A percentile compares a stretch with the other conserved stretches of the same genome.
phyloP scores from a whole-genome alignment of 2,113 vertebrate genomes.

The Percina caprodes region DNA sequence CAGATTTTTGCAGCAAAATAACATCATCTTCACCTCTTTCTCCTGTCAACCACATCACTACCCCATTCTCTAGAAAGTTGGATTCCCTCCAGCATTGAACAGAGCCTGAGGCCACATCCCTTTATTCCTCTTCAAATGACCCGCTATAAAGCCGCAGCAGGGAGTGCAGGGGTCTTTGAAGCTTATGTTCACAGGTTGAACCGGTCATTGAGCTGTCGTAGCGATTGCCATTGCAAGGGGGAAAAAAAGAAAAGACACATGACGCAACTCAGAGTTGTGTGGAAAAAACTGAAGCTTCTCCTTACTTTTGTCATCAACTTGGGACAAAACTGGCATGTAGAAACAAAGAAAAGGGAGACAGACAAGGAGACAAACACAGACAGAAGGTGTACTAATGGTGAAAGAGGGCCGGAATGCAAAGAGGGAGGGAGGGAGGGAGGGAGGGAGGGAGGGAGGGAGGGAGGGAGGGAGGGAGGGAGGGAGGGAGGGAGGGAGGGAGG shows the following conservation, averaged over 20 bases:
- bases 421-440: conserved; percentile 5
- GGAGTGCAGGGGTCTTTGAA: not conserved
- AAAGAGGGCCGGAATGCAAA: conserved; percentile 41
- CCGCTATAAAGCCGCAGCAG: not conserved
- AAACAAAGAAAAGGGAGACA: conserved; percentile 13
- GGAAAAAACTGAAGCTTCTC: not conserved
- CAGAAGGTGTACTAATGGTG: conserved; percentile 17
- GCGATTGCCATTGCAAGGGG: too few relatives aligned
- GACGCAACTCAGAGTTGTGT: not conserved
- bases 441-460: not conserved
- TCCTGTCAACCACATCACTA: not conserved
- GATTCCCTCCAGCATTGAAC: conserved; percentile 17
- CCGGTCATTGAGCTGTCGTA: conserved; percentile 10
- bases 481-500: conserved; percentile 6
- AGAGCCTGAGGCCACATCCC: conserved; percentile 24
- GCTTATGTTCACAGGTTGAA: not conserved
- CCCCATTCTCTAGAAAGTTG: not conserved
- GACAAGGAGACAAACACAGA: not conserved
- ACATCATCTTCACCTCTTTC: not conserved
- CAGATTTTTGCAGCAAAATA: not conserved
- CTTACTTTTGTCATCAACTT: not conserved
- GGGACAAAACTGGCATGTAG: not conserved
- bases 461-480: conserved; percentile 15
- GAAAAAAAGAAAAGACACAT: not conserved
- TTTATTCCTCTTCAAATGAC: not conserved